phyloP scores from a whole-genome alignment of 2,113 vertebrate genomes.

The Orthochromis indermauri region DNA sequence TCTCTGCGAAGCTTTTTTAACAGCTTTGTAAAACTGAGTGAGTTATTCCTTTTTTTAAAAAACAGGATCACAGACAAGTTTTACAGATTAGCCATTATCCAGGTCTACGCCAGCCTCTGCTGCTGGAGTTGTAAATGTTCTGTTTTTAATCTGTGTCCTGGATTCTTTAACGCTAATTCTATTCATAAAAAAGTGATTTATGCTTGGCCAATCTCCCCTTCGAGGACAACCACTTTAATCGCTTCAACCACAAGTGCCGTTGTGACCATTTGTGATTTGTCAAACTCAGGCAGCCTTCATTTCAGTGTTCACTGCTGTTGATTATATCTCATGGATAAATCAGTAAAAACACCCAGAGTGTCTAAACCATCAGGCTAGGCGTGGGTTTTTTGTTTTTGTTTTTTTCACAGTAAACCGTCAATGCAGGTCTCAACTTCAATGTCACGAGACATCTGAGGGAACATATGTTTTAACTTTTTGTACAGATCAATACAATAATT shows the following conservation, averaged over 20 bases:
- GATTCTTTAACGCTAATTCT: neutral
- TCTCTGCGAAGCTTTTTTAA: neutral
- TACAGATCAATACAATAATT: neutral
- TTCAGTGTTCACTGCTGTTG: neutral
- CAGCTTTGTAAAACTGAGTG: neutral
- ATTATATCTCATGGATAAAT: neutral
- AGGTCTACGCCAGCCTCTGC: neutral
- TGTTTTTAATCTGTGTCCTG: neutral
- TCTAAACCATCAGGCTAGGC: neutral
- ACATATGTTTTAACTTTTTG: neutral
- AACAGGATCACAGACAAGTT: neutral
- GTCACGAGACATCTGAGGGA: neutral
- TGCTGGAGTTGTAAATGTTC: neutral
- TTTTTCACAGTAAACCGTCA: neutral
- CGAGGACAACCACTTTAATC: neutral
- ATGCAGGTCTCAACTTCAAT: neutral
- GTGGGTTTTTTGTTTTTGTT: accelerated
- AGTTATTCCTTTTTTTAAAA: neutral
- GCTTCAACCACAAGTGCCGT: neutral
- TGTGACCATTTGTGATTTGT: neutral
- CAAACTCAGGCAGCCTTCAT: neutral
- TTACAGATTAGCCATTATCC: neutral
- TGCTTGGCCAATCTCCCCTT: neutral
- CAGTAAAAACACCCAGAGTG: neutral
- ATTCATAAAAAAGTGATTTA: neutral